Evolutionary conservation across 1,140 invertebrate species (phyloP), one percentile per base, ranked within the genome.

Genomic region (Musca domestica): DNA sequence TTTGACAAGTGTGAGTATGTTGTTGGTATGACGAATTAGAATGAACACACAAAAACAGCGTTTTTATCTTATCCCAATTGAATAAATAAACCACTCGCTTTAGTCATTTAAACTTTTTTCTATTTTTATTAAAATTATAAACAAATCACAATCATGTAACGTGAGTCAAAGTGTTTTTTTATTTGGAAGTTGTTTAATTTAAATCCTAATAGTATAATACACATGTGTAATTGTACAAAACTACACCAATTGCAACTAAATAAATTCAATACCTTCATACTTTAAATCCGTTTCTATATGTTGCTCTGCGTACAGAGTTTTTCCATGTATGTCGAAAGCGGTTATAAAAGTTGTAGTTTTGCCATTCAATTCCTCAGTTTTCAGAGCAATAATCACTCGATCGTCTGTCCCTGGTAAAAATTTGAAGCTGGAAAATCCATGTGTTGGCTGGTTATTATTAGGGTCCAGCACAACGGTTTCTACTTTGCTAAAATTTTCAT

Each of bases 241-340:
- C 5, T 12, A 5, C 12, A 41, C n/a, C 19, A 49, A 49, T 49
- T 49, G 1, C n/a, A 27, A 66, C 64, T 69, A 97, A 85, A 97
- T 89, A 87, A 99, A 99, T 85, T 98, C 97, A 66, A 99, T 84
- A 54, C 98, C 98, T 86, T 99, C 98, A 84, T 93, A 99, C 87
- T 99, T 99, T 47, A 85, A 77, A 70, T 91, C 86, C 74, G 95
- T 89, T 52, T 89, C 88, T 46, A 99, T 87, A 79, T 91, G 89
- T 3, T 86, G 88, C 81, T 99, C 96, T 0, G 90, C 86, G 73
- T 98, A 76, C 69, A 99, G 74, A 27, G 97, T 88, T 67, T 89
- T 86, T 0, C 97, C 96, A 67, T 92, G 81, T 17, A 92, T 88
- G 64, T 88, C 90, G 83, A 99, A 99, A 34, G 91, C 94, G 69